Evolutionary conservation across 1,140 invertebrate genomes (phyloP).

Genomic region (Ceratina calcarata): DNA sequence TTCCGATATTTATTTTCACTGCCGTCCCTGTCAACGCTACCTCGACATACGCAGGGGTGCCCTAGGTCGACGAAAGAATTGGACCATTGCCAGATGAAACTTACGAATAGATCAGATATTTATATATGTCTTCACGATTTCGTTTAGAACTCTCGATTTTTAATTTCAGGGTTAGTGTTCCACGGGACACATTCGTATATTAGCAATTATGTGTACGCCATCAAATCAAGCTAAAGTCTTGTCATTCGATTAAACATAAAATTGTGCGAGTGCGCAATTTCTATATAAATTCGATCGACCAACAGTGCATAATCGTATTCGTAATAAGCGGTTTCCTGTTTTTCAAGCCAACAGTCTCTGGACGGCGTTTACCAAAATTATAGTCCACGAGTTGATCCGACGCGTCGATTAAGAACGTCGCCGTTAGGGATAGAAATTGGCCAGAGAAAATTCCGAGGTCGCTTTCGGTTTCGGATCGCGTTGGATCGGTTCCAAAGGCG

Average conservation of each 20-base stretch:
- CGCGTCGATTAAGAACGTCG: conserved; percentile 54
- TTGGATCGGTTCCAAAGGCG: neutral
- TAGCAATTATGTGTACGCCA: neutral
- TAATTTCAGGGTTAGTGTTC: neutral
- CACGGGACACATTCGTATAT: no score
- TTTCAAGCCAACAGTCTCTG: conserved; percentile 30
- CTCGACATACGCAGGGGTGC: conserved; percentile 49
- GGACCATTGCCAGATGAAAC: conserved; percentile 45
- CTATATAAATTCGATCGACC: neutral
- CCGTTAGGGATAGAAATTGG: no score
- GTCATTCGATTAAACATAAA: no score
- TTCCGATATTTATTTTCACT: conserved; percentile 63
- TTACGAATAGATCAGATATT: conserved; percentile 43
- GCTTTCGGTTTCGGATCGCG: neutral
- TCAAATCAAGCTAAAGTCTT: no score
- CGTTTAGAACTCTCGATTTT: neutral
- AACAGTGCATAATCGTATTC: conserved; percentile 41
- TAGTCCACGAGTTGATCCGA: conserved; percentile 53
- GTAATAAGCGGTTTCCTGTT: conserved; percentile 49
- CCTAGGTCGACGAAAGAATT: conserved; percentile 52
- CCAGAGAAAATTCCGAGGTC: neutral
- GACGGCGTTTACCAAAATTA: conserved; percentile 61
- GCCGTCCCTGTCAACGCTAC: conserved; percentile 57
- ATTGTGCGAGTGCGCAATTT: neutral
- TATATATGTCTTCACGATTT: conserved; percentile 24